A percentile compares a stretch with the other conserved stretches of the same genome.
phyloP scores from a whole-genome alignment of 2,113 vertebrate genomes.

The Clarias macrocephalus region DNA sequence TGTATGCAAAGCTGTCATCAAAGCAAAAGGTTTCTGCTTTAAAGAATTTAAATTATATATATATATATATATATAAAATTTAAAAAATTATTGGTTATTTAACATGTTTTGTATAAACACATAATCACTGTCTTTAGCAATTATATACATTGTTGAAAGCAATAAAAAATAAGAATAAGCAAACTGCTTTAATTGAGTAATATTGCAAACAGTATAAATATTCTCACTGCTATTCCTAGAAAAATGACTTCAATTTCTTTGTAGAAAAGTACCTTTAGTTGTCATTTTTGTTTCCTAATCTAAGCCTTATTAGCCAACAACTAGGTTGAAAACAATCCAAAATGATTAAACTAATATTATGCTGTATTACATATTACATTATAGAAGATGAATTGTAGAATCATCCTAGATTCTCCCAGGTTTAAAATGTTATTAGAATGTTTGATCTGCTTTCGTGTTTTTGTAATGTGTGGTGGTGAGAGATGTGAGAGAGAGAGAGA shows the following conservation, averaged over 20 bases:
- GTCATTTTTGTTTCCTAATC: not conserved
- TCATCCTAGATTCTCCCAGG: not conserved
- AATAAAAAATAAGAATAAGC: too few species aligned
- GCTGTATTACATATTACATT: not conserved
- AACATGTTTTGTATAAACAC: too few species aligned
- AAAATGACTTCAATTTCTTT: not conserved
- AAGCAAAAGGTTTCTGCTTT: too few species aligned
- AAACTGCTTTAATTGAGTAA: not conserved
- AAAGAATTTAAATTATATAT: too few species aligned
- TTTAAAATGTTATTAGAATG: not conserved
- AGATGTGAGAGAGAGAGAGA: not conserved
- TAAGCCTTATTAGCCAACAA: not conserved
- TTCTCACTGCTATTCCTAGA: not conserved
- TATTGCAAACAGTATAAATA: not conserved
- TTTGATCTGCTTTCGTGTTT: not conserved
- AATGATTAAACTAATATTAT: not conserved
- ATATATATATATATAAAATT: too few species aligned
- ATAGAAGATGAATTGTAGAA: not conserved
- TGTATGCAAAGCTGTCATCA: too few species aligned
- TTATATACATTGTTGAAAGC: too few species aligned
- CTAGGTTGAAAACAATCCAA: not conserved
- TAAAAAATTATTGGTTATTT: too few species aligned
- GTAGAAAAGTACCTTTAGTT: not conserved
- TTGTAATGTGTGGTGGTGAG: not conserved
- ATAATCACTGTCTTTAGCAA: too few species aligned